phyloP scores from a whole-genome alignment of 2,113 vertebrate species.

The Gobiocypris rarus region DNA sequence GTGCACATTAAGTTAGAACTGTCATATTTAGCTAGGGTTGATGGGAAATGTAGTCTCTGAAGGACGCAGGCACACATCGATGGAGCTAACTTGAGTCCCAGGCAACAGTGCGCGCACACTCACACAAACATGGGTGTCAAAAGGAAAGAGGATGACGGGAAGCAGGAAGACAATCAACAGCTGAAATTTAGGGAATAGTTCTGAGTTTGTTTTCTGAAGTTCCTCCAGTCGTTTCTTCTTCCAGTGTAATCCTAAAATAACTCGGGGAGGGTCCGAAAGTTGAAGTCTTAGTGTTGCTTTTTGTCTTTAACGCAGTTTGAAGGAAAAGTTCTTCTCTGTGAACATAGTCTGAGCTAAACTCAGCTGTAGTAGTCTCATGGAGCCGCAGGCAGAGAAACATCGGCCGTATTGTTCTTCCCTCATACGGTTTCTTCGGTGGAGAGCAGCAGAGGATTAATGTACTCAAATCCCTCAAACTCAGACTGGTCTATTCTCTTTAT shows the following conservation, averaged over 20 bases:
- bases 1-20: conserved; percentile 75
- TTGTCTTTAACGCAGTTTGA: conserved; percentile 13
- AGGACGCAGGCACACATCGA: conserved; percentile 65
- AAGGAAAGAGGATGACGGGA: conserved; percentile 35
- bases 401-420: conserved; percentile 63
- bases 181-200: conserved; percentile 62
- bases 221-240: conserved; percentile 51
- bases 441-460: conserved; percentile 96
- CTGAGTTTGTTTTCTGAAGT: conserved; percentile 54
- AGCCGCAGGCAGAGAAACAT: conserved; percentile 9
- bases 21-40: conserved; percentile 71
- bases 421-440: conserved; percentile 95
- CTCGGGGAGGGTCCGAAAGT: background rate
- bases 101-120: conserved; percentile 22
- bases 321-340: background rate
- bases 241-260: conserved; percentile 26
- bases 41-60: conserved; percentile 64
- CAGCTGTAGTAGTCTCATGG: conserved; percentile 24
- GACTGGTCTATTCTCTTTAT: conserved; percentile 99
- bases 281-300: conserved; percentile 10
- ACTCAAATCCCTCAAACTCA: conserved; percentile 98
- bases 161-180: conserved; percentile 74
- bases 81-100: conserved; percentile 50
- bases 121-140: background rate
- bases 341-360: conserved; percentile 17